Conservation (phyloP, 2,888 invertebrate species). For the Atrina japonica region DNA sequence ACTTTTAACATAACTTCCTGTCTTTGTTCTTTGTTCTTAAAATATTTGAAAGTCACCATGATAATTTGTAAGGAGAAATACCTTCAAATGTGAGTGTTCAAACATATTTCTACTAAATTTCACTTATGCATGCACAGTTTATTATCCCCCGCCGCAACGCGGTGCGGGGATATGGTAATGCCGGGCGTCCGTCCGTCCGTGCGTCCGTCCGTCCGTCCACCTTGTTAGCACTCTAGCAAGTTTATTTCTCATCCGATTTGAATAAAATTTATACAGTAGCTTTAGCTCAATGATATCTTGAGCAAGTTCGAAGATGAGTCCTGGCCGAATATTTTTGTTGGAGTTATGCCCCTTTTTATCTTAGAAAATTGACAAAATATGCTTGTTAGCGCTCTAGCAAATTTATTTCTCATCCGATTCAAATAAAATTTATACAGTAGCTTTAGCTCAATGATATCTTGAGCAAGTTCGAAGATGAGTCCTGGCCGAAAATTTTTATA, state of each 20-base stretch:
- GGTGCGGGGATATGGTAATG: too few relatives aligned
- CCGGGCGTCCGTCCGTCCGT: background rate
- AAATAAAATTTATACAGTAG: slow-evolving; percentile 14
- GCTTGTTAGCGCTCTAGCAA: slow-evolving; percentile 20
- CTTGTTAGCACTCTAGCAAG: slow-evolving; percentile 20
- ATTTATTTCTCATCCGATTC: slow-evolving; percentile 13
- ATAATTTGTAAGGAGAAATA: too few relatives aligned
- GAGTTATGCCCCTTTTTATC: slow-evolving; percentile 1
- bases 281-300: slow-evolving; percentile 12
- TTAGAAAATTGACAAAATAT: slow-evolving; percentile 11
- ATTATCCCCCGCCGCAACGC: too few relatives aligned
- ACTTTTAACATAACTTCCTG: too few relatives aligned
- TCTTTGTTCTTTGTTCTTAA: too few relatives aligned
- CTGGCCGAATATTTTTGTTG: slow-evolving; percentile 8
- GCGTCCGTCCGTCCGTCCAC: slow-evolving; percentile 4
- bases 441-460: slow-evolving; percentile 13
- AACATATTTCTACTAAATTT: too few relatives aligned
- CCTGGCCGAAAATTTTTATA: slow-evolving; percentile 11
- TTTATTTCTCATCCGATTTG: slow-evolving; percentile 12
- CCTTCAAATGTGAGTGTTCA: too few relatives aligned
- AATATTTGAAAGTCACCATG: too few relatives aligned
- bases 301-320: slow-evolving; percentile 15
- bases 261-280: slow-evolving; percentile 15
- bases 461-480: slow-evolving; percentile 16
- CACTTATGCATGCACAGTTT: too few relatives aligned